Evolutionary conservation across 2,797 vertebrate species (phyloP).

Genomic region (Sebastolobus alascanus): DNA sequence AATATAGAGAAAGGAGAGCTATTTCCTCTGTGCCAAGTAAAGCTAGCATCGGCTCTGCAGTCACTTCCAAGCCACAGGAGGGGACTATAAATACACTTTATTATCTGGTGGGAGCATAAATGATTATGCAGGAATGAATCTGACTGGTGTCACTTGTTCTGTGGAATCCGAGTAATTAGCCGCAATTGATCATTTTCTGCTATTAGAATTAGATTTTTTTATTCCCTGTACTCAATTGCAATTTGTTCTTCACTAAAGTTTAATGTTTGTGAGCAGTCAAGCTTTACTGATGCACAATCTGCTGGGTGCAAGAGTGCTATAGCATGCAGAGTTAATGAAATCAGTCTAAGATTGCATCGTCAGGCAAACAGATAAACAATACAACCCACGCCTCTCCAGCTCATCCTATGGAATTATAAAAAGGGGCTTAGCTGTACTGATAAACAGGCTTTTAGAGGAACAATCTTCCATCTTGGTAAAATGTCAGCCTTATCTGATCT

Average conservation of each 20-base stretch:
- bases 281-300: constrained; percentile 52
- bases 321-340: constrained; percentile 50
- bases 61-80: constrained; percentile 42
- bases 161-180: constrained; percentile 23
- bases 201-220: not conserved
- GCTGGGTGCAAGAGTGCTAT: constrained; percentile 35
- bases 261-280: constrained; percentile 15
- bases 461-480: constrained; percentile 17
- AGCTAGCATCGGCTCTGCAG: constrained; percentile 39
- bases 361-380: constrained; percentile 47
- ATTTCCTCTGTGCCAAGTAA: constrained; percentile 55
- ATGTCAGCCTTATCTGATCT: constrained; percentile 43
- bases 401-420: constrained; percentile 14
- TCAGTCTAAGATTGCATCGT: constrained; percentile 28
- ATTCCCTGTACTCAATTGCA: constrained; percentile 14
- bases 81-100: constrained; percentile 48
- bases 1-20: constrained; percentile 68
- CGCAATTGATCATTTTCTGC: constrained; percentile 24
- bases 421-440: constrained; percentile 9
- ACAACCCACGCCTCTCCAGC: constrained; percentile 11
- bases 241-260: constrained; percentile 35
- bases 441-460: constrained; percentile 17
- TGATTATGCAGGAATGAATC: constrained; percentile 32
- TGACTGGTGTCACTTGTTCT: constrained; percentile 15
- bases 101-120: constrained; percentile 19